Conservation (phyloP, 2,113 vertebrate genomes). For the Oryzias celebensis region DNA sequence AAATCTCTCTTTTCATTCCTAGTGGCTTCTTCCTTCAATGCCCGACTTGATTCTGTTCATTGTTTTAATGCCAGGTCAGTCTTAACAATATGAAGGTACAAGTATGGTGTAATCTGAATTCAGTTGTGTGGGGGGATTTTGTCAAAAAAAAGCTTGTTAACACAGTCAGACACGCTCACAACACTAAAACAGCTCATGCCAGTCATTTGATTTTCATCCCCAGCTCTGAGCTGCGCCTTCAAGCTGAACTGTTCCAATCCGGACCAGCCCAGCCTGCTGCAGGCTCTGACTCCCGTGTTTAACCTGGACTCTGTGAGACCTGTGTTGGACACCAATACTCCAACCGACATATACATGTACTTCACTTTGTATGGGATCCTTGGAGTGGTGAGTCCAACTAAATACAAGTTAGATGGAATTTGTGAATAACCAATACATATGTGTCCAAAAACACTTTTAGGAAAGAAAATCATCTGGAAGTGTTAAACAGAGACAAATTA, state of each 20-base stretch:
- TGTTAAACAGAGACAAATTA: too few species aligned
- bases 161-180: too few species aligned
- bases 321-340: slow-evolving; percentile 48
- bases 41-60: slow-evolving; percentile 10
- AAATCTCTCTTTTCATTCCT: slow-evolving; percentile 12
- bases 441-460: not conserved
- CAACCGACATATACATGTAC: slow-evolving; percentile 40
- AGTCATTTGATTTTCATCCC: not conserved
- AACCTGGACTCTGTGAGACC: slow-evolving; percentile 60
- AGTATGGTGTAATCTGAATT: not conserved
- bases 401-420: too few species aligned
- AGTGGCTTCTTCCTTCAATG: slow-evolving; percentile 18
- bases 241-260: slow-evolving; percentile 63
- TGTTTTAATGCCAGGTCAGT: slow-evolving; percentile 42
- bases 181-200: too few species aligned
- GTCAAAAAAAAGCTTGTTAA: too few species aligned
- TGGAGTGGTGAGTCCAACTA: slow-evolving; percentile 72
- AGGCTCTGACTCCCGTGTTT: slow-evolving; percentile 55
- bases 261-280: slow-evolving; percentile 45
- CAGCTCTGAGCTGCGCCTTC: slow-evolving; percentile 38
- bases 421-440: too few species aligned
- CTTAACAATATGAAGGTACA: not conserved
- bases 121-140: too few species aligned
- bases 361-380: slow-evolving; percentile 73
- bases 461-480: too few species aligned